Evolutionary conservation across 2,113 vertebrate species (phyloP).

Genomic region (Clarias magur): DNA sequence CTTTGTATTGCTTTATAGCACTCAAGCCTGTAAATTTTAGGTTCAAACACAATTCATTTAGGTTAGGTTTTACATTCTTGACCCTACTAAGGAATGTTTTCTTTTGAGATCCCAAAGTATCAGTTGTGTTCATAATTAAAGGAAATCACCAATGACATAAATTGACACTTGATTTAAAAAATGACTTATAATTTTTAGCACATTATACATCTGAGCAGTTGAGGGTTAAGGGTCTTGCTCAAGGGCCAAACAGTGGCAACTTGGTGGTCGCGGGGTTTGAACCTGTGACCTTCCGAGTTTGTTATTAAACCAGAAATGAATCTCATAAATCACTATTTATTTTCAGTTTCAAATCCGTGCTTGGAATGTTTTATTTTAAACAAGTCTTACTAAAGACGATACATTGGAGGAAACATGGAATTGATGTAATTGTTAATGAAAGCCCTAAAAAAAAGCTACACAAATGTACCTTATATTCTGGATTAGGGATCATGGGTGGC

Average conservation of each 20-base stretch:
- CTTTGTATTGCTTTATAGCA: neutral
- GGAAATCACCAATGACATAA: neutral
- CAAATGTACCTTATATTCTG: conserved; percentile 75
- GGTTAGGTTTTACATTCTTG: neutral
- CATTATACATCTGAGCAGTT: too few species aligned
- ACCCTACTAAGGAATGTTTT: neutral
- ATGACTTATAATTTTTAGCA: too few species aligned
- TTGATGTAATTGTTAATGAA: neutral
- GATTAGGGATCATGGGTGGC: conserved; percentile 79
- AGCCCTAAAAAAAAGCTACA: neutral
- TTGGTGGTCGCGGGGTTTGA: too few species aligned
- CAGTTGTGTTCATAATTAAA: neutral
- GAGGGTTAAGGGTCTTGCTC: too few species aligned
- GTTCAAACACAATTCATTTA: neutral
- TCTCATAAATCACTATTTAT: too few species aligned
- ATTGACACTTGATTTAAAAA: neutral
- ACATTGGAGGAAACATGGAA: neutral
- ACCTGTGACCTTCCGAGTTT: too few species aligned
- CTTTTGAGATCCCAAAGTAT: neutral
- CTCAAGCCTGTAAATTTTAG: neutral
- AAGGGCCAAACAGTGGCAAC: too few species aligned
- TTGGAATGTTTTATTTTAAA: neutral
- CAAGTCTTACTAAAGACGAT: neutral
- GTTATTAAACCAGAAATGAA: too few species aligned
- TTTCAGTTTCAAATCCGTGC: too few species aligned